Base-by-base conservation (phyloP, 2,888 invertebrate species). In the Tubulanus polymorphus region DNA sequence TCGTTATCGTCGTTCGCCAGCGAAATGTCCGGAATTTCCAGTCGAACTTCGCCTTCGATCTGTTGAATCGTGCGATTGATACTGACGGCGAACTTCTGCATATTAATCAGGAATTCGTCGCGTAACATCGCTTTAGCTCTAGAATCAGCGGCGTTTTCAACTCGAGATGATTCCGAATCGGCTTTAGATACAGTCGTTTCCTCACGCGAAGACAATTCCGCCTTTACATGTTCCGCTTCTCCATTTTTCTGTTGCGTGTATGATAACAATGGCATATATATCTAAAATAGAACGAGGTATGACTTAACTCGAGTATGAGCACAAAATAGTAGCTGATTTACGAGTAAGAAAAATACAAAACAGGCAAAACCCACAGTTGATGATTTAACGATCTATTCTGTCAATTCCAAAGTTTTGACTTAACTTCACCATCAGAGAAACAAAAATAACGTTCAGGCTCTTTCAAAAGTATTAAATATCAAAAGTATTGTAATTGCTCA, bases 1-100 rank as follows among this genome's bases (percentile, higher is more conserved):
- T 82, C 81, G 6, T 75, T 78, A 2, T 77, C 70, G 1, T 72
- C 73, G 18, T 74, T 76, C 35, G 68, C 63, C 5, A 75, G 62
- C 46, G 72, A 71, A 29, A 71, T 55, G 5, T 75, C 74, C 6
- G 74, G 73, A 18, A 73, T 66, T 30, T 72, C 71, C 25, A 73
- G 75, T 27, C 86, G 83, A 37, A 87, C 84, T 60, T 88, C 88
- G n/a, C 87, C 87, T 73, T 88, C 88, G 6, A 88, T 83, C 70
- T 90, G 88, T 61, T 88, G 86, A 62, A 86, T 83, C 0, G 88
- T 87, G 84, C 89, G 82, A 3, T 79, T 80, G 15, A 86, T 81
- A 62, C 82, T 81, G 2, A 75, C 68, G 8, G 81, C 75, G 57
- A 86, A 83, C 53, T 82, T 82, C 32, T 80, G 74, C 64, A 84